Evolutionary conservation across 2,888 invertebrate genomes (phyloP).

Genomic region (Chromoteleia sp.): DNA sequence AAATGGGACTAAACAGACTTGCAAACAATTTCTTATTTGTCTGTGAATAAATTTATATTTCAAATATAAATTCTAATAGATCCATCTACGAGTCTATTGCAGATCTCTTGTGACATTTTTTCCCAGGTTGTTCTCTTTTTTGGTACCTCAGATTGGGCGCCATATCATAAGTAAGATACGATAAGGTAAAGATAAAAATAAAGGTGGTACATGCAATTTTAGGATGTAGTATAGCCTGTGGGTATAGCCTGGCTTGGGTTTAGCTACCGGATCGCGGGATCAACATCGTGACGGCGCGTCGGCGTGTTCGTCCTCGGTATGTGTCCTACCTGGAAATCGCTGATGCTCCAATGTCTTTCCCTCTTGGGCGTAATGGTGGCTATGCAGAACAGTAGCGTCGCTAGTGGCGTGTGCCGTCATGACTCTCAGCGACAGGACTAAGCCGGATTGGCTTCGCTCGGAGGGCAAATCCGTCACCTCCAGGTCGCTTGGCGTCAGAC

Average conservation of each 20-base stretch:
- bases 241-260: slow-evolving; percentile 18
- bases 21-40: too few relatives aligned
- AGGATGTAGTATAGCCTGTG: neutral
- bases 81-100: too few relatives aligned
- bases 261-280: slow-evolving; percentile 41
- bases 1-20: too few relatives aligned
- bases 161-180: too few relatives aligned
- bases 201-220: slow-evolving; percentile 14
- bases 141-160: too few relatives aligned
- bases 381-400: slow-evolving; percentile 86
- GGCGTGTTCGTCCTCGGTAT: slow-evolving; percentile 28
- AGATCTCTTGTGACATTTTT: too few relatives aligned
- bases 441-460: slow-evolving; percentile 81
- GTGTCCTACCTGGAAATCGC: slow-evolving; percentile 81
- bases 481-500: slow-evolving; percentile 85
- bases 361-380: slow-evolving; percentile 80
- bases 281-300: slow-evolving; percentile 29
- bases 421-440: slow-evolving; percentile 85
- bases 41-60: too few relatives aligned
- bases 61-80: too few relatives aligned
- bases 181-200: neutral
- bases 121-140: too few relatives aligned
- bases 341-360: slow-evolving; percentile 82
- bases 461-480: slow-evolving; percentile 85
- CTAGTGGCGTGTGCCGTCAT: slow-evolving; percentile 86